Percentiles rank a stretch among this genome's conserved stretches.
Conservation (phyloP, 1,140 invertebrate genomes). For the Thaumatotibia leucotreta region DNA sequence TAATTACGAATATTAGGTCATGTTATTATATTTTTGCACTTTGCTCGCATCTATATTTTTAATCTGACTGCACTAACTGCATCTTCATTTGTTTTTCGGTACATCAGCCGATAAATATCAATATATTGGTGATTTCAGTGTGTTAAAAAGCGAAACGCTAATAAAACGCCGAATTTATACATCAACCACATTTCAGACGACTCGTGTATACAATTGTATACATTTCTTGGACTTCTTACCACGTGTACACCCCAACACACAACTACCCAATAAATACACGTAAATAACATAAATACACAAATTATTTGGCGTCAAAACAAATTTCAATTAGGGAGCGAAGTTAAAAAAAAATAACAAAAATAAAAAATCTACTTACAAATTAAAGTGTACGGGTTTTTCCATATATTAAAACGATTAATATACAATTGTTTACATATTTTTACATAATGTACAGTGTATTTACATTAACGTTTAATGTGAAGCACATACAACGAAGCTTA, state of each 20-base stretch:
- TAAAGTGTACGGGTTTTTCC: conserved; percentile 21
- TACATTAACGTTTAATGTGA: conserved; percentile 34
- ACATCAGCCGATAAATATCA: no score
- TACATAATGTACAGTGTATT: conserved; percentile 57
- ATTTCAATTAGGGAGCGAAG: conserved; percentile 42
- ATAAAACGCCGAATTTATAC: no score
- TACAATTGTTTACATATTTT: conserved; percentile 39
- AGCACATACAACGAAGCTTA: conserved; percentile 44
- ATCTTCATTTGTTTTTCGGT: no score
- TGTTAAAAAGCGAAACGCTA: background rate
- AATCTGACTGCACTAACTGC: no score
- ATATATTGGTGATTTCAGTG: no score
- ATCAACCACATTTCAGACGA: background rate
- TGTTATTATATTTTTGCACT: no score
- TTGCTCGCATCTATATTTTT: no score
- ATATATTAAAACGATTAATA: conserved; percentile 37
- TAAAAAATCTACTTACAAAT: conserved; percentile 46
- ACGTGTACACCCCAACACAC: conserved; percentile 11
- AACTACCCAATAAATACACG: conserved; percentile 3
- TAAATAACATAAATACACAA: conserved; percentile 16
- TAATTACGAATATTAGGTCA: no score
- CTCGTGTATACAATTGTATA: background rate
- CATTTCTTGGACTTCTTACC: background rate
- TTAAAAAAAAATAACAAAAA: conserved; percentile 41
- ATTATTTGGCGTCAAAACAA: conserved; percentile 43